Evolutionary conservation across 2,888 invertebrate genomes (phyloP).

Genomic region (Drosophila seclusa): DNA sequence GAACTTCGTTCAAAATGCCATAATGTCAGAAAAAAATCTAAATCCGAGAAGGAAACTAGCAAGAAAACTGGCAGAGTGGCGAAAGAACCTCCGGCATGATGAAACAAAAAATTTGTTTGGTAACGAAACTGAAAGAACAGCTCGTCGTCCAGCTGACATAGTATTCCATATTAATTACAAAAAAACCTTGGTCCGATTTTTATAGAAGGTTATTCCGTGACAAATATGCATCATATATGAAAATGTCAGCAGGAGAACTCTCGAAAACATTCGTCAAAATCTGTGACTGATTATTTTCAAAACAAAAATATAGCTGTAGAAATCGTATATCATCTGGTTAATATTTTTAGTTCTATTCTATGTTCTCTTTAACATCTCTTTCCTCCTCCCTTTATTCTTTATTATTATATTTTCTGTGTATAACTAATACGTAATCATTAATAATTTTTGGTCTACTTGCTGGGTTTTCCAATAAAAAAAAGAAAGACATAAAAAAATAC

Average conservation of each 20-base stretch:
- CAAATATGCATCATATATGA: neutral
- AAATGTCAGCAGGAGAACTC: neutral
- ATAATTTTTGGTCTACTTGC: neutral
- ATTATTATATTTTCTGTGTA: neutral
- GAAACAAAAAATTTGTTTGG: neutral
- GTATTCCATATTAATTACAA: neutral
- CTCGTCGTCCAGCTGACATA: neutral
- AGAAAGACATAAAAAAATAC: neutral
- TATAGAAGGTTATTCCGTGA: neutral
- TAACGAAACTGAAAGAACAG: neutral
- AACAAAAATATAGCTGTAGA: neutral
- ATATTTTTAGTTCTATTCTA: neutral
- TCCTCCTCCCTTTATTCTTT: neutral
- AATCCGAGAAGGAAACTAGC: neutral
- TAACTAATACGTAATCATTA: neutral
- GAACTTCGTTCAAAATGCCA: neutral
- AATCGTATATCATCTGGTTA: neutral
- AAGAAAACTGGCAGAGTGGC: neutral
- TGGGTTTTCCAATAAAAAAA: neutral
- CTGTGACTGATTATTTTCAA: neutral
- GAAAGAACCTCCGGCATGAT: neutral
- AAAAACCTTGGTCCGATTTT: neutral
- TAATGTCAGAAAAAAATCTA: neutral
- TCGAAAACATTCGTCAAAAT: neutral
- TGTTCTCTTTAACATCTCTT: neutral